A percentile compares a stretch with the other conserved stretches of the same genome.
These are phyloP conservation scores for Arremon aurantiirostris DNA, from an alignment of 2,797 vertebrate genomes.

Conservation along the genomic window DNA sequence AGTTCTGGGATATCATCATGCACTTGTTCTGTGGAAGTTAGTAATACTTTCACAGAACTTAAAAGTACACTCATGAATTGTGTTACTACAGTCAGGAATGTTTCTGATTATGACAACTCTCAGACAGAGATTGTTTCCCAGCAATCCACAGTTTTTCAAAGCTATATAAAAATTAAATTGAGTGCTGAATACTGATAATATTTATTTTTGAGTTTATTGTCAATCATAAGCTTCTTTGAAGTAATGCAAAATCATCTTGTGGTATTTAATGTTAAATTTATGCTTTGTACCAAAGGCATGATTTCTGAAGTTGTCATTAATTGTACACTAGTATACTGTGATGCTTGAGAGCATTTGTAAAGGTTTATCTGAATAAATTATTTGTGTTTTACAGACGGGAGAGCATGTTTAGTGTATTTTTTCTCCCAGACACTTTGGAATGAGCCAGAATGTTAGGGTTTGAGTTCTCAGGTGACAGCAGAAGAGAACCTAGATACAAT, in stretches of 20 bases:
- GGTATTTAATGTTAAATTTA: background rate
- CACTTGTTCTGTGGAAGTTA: background rate
- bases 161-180: background rate
- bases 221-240: background rate
- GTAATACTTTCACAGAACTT: background rate
- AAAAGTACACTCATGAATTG: background rate
- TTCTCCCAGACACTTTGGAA: background rate
- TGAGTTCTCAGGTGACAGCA: background rate
- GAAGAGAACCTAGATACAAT: background rate
- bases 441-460: background rate
- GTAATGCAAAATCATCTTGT: background rate
- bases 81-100: background rate
- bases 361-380: slow-evolving; percentile 20
- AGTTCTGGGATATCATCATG: background rate
- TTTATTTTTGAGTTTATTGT: background rate
- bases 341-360: background rate
- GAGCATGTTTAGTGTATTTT: background rate
- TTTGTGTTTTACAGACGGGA: background rate
- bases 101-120: background rate
- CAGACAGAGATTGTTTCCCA: background rate
- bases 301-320: background rate
- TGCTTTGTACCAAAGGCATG: background rate
- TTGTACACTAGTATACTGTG: background rate
- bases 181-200: background rate
- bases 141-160: background rate